phyloP scores from a whole-genome alignment of 37 sponge, comb jelly and placozoan species.

The Amphimedon queenslandica region DNA sequence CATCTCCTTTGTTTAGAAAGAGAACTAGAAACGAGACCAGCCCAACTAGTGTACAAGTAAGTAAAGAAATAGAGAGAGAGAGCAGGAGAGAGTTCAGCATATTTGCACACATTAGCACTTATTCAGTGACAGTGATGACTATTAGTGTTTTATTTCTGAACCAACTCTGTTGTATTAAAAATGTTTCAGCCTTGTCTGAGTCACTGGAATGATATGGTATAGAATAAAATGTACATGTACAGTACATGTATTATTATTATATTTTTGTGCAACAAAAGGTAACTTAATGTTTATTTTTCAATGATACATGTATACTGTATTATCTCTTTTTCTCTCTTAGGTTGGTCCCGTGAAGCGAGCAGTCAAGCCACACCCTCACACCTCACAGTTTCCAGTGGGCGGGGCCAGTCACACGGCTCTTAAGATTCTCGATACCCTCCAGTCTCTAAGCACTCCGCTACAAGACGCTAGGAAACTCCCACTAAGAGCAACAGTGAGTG shows the following conservation, averaged over 20 bases:
- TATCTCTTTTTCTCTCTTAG: background rate
- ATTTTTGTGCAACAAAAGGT: background rate
- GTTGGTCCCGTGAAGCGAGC: background rate
- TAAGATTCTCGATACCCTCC: constrained; percentile 50
- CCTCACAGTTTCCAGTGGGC: background rate
- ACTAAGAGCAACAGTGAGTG: constrained; percentile 30
- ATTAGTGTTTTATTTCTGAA: no score
- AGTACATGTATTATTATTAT: background rate
- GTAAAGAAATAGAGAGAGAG: no score
- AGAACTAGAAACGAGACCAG: constrained; percentile 32
- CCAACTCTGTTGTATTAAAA: no score
- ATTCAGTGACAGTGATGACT: no score
- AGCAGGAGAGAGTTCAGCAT: no score
- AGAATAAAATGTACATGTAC: background rate
- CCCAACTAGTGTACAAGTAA: constrained; percentile 11
- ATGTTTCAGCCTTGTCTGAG: no score
- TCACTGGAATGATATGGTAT: background rate
- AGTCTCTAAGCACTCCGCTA: constrained; percentile 48
- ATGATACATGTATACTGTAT: background rate
- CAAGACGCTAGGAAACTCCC: constrained; percentile 51
- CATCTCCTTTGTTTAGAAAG: constrained; percentile 24
- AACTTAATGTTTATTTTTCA: background rate
- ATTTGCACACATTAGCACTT: no score
- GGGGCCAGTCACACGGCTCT: constrained; percentile 43
- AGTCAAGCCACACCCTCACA: background rate